Percentiles rank a stretch among this genome's conserved stretches.
These are phyloP conservation scores for Drosophila pallidifrons DNA, from an alignment of 1,140 invertebrate genomes.

Conservation along the genomic window DNA sequence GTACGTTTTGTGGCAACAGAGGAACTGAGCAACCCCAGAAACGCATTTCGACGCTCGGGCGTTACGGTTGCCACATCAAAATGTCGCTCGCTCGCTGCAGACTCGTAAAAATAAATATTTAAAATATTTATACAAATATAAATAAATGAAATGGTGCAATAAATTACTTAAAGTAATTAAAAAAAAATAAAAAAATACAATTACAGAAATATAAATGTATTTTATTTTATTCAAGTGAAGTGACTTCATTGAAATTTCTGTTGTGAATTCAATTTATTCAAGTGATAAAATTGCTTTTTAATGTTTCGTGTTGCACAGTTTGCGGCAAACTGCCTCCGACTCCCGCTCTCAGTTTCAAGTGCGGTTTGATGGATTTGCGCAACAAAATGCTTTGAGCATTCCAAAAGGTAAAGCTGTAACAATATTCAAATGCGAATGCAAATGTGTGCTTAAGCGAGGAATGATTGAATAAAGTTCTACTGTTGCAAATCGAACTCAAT, in stretches of 20 bases:
- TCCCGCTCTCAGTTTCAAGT: background rate
- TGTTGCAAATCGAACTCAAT: constrained; percentile 19
- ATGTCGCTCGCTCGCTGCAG: constrained; percentile 46
- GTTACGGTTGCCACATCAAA: constrained; percentile 69
- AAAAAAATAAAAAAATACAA: background rate
- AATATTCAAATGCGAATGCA: background rate
- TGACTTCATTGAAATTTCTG: constrained; percentile 1
- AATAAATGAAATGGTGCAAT: constrained; percentile 36
- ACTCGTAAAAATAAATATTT: constrained; percentile 38
- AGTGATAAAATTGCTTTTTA: constrained; percentile 20
- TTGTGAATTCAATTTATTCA: constrained; percentile 15
- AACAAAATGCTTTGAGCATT: constrained; percentile 21
- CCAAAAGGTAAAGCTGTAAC: constrained; percentile 21
- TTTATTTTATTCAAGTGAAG: constrained; percentile 12
- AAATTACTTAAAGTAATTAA: constrained; percentile 40
- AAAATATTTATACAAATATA: constrained; percentile 16
- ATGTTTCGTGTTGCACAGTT: constrained; percentile 40
- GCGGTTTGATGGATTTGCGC: constrained; percentile 5
- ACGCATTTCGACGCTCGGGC: constrained; percentile 73
- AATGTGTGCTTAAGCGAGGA: background rate
- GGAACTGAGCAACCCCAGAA: constrained; percentile 70
- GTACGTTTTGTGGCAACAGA: constrained; percentile 2
- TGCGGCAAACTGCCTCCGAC: background rate
- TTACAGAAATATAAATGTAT: constrained; percentile 1
- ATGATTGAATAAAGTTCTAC: constrained; percentile 9